Base-by-base conservation (phyloP, 2,888 invertebrate species). In the Coelopa pilipes region DNA sequence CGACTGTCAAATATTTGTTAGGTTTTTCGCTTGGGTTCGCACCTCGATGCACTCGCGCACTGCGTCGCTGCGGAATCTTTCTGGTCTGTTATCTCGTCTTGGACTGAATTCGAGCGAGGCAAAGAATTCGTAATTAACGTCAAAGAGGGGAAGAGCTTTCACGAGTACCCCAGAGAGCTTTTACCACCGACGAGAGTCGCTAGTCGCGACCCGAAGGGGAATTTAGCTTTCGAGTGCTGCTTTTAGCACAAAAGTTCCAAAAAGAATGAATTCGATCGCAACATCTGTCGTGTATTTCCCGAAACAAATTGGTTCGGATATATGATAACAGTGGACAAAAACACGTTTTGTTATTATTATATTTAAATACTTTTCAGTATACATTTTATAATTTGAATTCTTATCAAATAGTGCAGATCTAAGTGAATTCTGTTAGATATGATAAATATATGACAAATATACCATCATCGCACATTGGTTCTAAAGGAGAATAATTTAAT, bases 11-110 rank as follows among this genome's bases (percentile, higher is more conserved):
- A 53, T 46, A 46, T 63, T 63, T 24, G 3, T 62, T 62, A 21
- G 4, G 15, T 19, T 45, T 63, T 65, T 57, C 19, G 65, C 15
- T n/a, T 17, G 21, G 15, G 53, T 49, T 63, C 68, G 65, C 73
- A 76, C 75, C 68, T 72, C 73, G 7, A 70, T 76, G 75, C 69
- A 72, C 76, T 77, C 78, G 77, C 63, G 65, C 70, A 74, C 66
- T 63, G 75, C 68, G 70, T 72, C 74, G 75, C 72, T 75, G 74
- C 59, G 72, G 79, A 81, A 81, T 80, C 83, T 84, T 78, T 76
- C 78, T 75, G 78, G 81, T 80, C 82, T 82, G 86, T 84, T 85
- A 85, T 84, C 84, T 85, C 84, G 84, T 81, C 82, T 84, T 81
- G 81, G 83, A 84, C 84, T 84, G 84, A 85, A 83, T 81, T 84